These are phyloP conservation scores for Tridacna crocea DNA, from an alignment of 2,888 invertebrate species.

Conservation along the genomic window DNA sequence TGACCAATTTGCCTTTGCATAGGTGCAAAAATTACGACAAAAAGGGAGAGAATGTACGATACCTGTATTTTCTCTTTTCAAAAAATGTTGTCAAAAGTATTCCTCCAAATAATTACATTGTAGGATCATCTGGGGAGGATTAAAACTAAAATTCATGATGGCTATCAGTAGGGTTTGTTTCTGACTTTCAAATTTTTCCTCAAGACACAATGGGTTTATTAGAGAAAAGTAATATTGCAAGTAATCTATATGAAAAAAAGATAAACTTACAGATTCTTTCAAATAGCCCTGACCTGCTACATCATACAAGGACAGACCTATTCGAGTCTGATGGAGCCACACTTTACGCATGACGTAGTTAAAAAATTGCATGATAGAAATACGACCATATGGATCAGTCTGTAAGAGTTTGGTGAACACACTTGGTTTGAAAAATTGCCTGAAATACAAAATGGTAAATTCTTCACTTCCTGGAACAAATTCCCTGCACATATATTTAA, in stretches of 20 bases:
- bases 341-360: slow-evolving; percentile 97
- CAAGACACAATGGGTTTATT: too few species aligned
- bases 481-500: not conserved
- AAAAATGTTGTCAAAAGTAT: too few species aligned
- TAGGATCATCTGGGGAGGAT: too few species aligned
- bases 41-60: too few species aligned
- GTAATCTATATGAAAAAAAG: not conserved
- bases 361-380: slow-evolving; percentile 95
- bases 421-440: slow-evolving; percentile 92
- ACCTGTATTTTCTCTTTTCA: too few species aligned
- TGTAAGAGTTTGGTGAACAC: slow-evolving; percentile 95
- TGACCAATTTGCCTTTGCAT: too few species aligned
- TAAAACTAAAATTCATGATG: too few species aligned
- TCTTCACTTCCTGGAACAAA: not conserved
- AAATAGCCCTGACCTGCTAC: slow-evolving; percentile 95
- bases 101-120: too few species aligned
- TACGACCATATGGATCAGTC: slow-evolving; percentile 93
- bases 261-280: slow-evolving; percentile 89
- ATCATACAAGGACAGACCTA: slow-evolving; percentile 96
- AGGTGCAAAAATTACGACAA: too few species aligned
- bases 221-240: too few species aligned
- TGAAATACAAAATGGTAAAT: slow-evolving; percentile 76
- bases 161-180: too few species aligned
- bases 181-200: too few species aligned
- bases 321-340: slow-evolving; percentile 97